Evolutionary conservation across 2,797 vertebrate genomes (phyloP), one percentile per base, ranked within the genome.

Genomic region (Tragopan temminckii): DNA sequence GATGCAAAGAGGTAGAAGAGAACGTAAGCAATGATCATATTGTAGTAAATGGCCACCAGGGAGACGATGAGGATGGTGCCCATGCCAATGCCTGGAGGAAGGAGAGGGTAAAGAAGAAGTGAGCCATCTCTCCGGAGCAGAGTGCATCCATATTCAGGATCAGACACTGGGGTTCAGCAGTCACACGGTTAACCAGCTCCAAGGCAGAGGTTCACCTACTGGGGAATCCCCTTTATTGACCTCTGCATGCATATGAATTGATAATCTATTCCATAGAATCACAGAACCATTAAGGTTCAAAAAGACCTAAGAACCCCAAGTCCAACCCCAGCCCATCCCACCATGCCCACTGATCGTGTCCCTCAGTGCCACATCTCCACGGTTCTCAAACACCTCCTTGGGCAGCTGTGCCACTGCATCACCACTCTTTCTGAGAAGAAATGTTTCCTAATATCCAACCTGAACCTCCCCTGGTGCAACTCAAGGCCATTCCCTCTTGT

Each of bases 1-100:
- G 98, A 98, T 95, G 98, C 98, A 93, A 98, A 98, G 98, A 98
- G 98, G 98, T 98, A 98, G 97, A 98, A 98, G 97, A 98, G 97
- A 92, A 98, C 98, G 25, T 98, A 98, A 97, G 98, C 98, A 91
- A 98, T 98, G 95, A 98, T 98, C 98, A 98, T 98, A 95, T 98
- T 98, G 97, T 98, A 98, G 97, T 98, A 98, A 97, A 98, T 97
- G 95, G 98, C 98, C 97, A 98, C 98, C 85, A 98, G 80, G 79
- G 98, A 98, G 71, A 98, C 98, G 79, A 98, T 98, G 94, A 98
- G 97, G 94, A 98, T 97, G 57, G 98, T 98, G 96, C 98, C 98
- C 23, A 98, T 98, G 24, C 98, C 98, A 91, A 98, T 50, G 76
- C 98, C 98, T 98, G 96, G 74, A 91, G 92, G 93, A 74, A 92